Percentiles rank a stretch among this genome's conserved stretches.
phyloP scores from a whole-genome alignment of 1,140 invertebrate species.

The Aphelinus atriplicis region DNA sequence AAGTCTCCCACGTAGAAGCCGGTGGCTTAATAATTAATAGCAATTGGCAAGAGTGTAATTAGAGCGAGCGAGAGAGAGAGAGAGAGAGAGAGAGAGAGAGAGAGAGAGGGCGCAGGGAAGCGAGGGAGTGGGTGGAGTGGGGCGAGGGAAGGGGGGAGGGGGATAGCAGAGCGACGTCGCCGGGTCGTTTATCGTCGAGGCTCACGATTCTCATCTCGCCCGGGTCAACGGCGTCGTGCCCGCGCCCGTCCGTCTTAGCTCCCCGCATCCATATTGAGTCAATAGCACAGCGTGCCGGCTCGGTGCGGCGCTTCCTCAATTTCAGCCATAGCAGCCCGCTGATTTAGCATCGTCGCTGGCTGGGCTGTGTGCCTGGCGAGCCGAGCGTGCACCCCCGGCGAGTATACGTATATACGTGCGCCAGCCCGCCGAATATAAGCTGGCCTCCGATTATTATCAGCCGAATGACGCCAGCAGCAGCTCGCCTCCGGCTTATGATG shows the following conservation, averaged over 20 bases:
- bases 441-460: slow-evolving; percentile 37
- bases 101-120: background rate
- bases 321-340: background rate
- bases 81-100: slow-evolving; percentile 3
- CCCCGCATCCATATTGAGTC: no score
- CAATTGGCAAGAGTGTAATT: no score
- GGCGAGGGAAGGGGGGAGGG: no score
- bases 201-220: no score
- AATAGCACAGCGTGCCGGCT: no score
- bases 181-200: no score
- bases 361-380: background rate
- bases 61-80: no score
- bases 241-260: no score
- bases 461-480: slow-evolving; percentile 32
- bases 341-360: slow-evolving; percentile 27
- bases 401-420: slow-evolving; percentile 27
- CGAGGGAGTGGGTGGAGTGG: background rate
- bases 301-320: slow-evolving; percentile 28
- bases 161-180: no score
- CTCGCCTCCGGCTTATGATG: slow-evolving; percentile 36
- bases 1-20: no score
- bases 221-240: no score
- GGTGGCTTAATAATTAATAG: no score
- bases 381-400: background rate
- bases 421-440: slow-evolving; percentile 25